Base-by-base conservation (phyloP, 2,888 invertebrate genomes). In the Lasioglossum pauxillum region DNA sequence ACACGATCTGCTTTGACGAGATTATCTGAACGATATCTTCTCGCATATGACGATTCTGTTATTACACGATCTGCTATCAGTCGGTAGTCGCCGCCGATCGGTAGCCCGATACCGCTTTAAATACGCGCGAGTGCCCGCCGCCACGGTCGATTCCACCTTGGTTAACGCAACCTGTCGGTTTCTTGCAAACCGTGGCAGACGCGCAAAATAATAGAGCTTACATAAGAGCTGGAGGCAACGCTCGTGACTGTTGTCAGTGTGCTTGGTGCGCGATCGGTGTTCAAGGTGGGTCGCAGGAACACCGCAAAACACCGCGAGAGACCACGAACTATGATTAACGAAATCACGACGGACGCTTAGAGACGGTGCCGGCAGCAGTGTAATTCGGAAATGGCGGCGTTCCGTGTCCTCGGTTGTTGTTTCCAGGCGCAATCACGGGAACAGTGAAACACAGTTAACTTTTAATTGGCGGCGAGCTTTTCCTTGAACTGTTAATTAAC, bases 181-280 rank as follows among this genome's bases (percentile, higher is more conserved):
- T 90, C 91, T 90, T 87, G 83, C 88, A 80, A 90, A 88, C 91
- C 90, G 90, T 91, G 91, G 92, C 91, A 90, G 89, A 90, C 90
- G 90, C 76, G 90, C 89, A 92, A 93, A 93, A 94, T 94, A 93
- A 93, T 92, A 92, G 91, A 84, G 82, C 89, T 94, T 94, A 94
- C 90, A 90, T 93, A 94, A 94, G 83, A 81, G 74, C 85, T 35
- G 71, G 75, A 78, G 73, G 77, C 80, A 69, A 83, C 90, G 86
- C 82, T 73, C 81, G 81, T 76, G 82, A 71, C 83, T 77, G 82
- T 85, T 90, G 83, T 75, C 87, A 88, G 88, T 83, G 71, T 23
- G 23, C 75, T 82, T 38, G 81, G 57, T 57, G 57, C 12, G 57
- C 57, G 90, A 90, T 90, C 84, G 87, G 82, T 84, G 38, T 89